Evolutionary conservation across 2,888 invertebrate species (phyloP), one percentile per base, ranked within the genome.

Genomic region (Cinara cedri): DNA sequence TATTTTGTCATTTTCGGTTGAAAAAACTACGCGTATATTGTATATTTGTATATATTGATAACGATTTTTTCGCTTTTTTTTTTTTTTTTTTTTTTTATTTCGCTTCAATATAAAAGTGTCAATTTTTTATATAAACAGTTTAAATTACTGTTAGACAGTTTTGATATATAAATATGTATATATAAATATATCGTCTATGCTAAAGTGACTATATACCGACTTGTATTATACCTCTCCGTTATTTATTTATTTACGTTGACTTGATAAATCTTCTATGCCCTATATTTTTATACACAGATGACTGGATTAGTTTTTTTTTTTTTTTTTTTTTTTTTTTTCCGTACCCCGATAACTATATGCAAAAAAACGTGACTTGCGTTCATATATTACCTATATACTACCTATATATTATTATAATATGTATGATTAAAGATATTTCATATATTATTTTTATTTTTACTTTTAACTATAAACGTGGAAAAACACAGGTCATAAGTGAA

Each of bases 231-330:
- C 26, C 34, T 14, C 1, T 62, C n/a, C 16, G 3, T 51, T 51
- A 62, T 72, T 34, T 62, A 62, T 72, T 72, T 8, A 42, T 34
- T 62, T 8, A 21, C 19, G 46, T 62, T 42, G 16, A 72, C 34
- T 72, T 34, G 46, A 34, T 72, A 60, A 46, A 71, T 71, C 54
- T 71, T 57, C 71, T 34, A 62, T 34, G 21, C 51, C 51, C 21
- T 55, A 19, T 62, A 62, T 42, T 62, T 72, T 34, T 51, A 46
- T 72, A 62, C 10, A 26, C 10, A 26, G 60, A 72, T 26, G 19
- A 34, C 34, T 16, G 16, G 34, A 63, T 72, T 72, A 51, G 16
- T 62, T 34, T 19, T n/a, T 34, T 34, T 4, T 34, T 19, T n/a
- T n/a, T n/a, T n/a, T n/a, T n/a, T n/a, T n/a, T n/a, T n/a, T n/a